Evolutionary conservation across 1,140 invertebrate genomes (phyloP).

Genomic region (Pissodes strobi): DNA sequence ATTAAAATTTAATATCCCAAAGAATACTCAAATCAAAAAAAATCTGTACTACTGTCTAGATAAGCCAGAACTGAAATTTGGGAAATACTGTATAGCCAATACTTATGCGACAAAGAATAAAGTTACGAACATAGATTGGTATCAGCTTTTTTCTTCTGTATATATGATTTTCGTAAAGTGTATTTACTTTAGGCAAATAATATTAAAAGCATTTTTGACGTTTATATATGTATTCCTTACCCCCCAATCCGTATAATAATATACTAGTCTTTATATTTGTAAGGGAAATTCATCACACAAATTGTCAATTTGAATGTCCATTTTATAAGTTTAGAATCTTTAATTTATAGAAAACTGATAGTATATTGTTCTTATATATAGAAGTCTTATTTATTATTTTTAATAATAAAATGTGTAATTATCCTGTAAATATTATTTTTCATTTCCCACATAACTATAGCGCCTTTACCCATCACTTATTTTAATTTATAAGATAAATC

Average conservation of each 20-base stretch:
- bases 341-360: conserved; percentile 36
- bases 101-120: too few species aligned
- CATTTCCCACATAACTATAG: too few species aligned
- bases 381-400: conserved; percentile 39
- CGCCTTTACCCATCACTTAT: too few species aligned
- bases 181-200: conserved; percentile 20
- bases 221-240: conserved; percentile 27
- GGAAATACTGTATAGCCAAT: too few species aligned
- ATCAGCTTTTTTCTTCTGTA: too few species aligned
- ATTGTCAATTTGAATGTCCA: conserved; percentile 37
- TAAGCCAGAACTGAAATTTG: too few species aligned
- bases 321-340: conserved; percentile 35
- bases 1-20: too few species aligned
- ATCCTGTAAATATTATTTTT: conserved; percentile 17
- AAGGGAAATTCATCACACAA: conserved; percentile 35
- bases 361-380: conserved; percentile 36
- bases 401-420: conserved; percentile 39
- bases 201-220: conserved; percentile 22
- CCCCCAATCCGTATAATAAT: conserved; percentile 21
- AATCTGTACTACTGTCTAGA: too few species aligned
- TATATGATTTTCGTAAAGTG: conserved; percentile 14
- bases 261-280: conserved; percentile 35
- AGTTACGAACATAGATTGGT: too few species aligned
- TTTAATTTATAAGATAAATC: too few species aligned
- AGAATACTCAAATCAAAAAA: too few species aligned